A percentile compares a stretch with the other conserved stretches of the same genome.
Conservation (phyloP, 2,113 vertebrate genomes). For the Brachyistius frenatus region DNA sequence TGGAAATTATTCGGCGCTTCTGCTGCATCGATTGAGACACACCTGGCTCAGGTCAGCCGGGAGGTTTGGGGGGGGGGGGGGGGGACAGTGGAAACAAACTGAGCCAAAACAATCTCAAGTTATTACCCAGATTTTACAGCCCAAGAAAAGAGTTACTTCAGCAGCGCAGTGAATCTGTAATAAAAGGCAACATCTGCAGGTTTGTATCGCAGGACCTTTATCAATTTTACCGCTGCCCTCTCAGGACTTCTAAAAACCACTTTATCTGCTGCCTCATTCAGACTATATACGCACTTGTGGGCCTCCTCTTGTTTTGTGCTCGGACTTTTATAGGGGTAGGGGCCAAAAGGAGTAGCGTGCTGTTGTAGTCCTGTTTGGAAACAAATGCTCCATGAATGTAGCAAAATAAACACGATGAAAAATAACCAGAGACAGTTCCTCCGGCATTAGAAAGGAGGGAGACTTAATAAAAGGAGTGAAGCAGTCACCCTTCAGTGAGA, state of each 20-base stretch:
- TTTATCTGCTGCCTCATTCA: constrained; percentile 52
- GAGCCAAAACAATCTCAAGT: not conserved
- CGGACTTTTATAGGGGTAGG: constrained; percentile 85
- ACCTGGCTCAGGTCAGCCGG: constrained; percentile 43
- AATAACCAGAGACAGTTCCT: constrained; percentile 96
- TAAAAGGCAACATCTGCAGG: constrained; percentile 12
- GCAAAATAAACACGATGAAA: constrained; percentile 98
- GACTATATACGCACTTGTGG: constrained; percentile 11
- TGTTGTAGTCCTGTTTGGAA: constrained; percentile 94
- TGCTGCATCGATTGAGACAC: constrained; percentile 36
- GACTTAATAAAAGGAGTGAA: constrained; percentile 97
- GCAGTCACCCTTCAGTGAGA: constrained; percentile 94
- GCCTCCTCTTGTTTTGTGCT: constrained; percentile 74
- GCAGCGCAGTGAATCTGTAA: not conserved
- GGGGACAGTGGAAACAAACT: not conserved
- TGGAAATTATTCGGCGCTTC: not conserved
- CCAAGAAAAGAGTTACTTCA: not conserved
- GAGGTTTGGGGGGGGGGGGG: not conserved
- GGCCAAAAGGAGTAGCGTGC: constrained; percentile 73
- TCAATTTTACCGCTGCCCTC: constrained; percentile 43
- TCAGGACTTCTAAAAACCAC: constrained; percentile 25
- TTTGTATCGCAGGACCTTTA: constrained; percentile 55
- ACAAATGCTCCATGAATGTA: constrained; percentile 94
- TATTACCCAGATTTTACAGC: not conserved
- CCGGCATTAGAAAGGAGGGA: constrained; percentile 87